These are phyloP conservation scores for Acanthaster planci DNA, from an alignment of 35 echinoderm and acorn worm genomes.

Conservation along the genomic window DNA sequence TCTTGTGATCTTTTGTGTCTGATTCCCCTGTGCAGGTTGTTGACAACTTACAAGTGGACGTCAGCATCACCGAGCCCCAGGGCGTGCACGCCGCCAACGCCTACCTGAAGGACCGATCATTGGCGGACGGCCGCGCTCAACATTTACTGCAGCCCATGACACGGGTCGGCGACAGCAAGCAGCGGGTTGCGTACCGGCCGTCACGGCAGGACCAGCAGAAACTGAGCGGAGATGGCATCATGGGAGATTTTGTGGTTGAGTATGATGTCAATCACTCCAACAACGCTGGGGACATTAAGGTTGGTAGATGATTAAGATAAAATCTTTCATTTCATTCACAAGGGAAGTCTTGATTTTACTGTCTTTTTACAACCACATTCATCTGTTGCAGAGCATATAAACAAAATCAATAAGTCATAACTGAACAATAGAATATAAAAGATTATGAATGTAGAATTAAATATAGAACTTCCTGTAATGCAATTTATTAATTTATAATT, in stretches of 20 bases:
- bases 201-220: slow-evolving; percentile 39
- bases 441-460: too few species aligned
- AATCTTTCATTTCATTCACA: too few species aligned
- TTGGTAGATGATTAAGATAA: not conserved
- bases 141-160: slow-evolving; percentile 20
- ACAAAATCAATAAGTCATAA: too few species aligned
- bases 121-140: not conserved
- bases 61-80: slow-evolving; percentile 79
- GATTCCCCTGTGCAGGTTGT: slow-evolving; percentile 57
- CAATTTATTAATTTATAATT: too few species aligned
- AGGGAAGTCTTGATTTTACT: too few species aligned
- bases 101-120: slow-evolving; percentile 49
- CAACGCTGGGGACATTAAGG: slow-evolving; percentile 86
- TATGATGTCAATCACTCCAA: slow-evolving; percentile 81
- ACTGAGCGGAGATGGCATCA: slow-evolving; percentile 56
- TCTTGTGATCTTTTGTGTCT: not conserved
- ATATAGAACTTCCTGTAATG: too few species aligned
- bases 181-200: slow-evolving; percentile 58
- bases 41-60: slow-evolving; percentile 62
- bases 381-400: too few species aligned
- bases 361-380: too few species aligned
- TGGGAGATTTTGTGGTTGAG: slow-evolving; percentile 80
- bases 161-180: slow-evolving; percentile 23
- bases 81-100: slow-evolving; percentile 39
- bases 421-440: too few species aligned